phyloP scores from a whole-genome alignment of 2,113 vertebrate species.

The Lagopus leucura region DNA sequence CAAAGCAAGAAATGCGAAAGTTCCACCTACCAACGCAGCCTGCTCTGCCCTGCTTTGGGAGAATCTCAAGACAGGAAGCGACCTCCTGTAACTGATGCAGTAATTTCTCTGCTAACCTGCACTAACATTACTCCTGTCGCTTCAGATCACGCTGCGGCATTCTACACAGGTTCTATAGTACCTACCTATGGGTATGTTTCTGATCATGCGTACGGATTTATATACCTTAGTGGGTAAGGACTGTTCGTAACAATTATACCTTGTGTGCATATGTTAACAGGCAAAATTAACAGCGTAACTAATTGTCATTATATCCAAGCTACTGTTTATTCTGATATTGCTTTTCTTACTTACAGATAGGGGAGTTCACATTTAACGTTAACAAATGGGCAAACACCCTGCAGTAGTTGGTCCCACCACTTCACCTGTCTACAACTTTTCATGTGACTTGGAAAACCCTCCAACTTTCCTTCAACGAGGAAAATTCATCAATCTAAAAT shows the following conservation, averaged over 20 bases:
- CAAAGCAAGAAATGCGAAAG: conserved; percentile 53
- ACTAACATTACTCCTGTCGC: background rate
- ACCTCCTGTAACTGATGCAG: background rate
- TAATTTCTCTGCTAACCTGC: conserved; percentile 26
- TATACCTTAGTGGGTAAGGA: background rate
- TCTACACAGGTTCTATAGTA: background rate
- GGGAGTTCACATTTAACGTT: background rate
- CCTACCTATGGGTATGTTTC: background rate
- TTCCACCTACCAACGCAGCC: background rate
- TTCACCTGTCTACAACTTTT: background rate
- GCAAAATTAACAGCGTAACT: background rate
- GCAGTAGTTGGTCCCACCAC: background rate
- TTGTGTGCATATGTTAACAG: background rate
- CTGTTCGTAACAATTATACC: background rate
- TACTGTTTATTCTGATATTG: background rate
- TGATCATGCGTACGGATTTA: background rate
- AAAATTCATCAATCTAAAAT: background rate
- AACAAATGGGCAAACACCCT: background rate
- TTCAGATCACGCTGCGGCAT: background rate
- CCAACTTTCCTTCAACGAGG: background rate
- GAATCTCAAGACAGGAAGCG: conserved; percentile 22
- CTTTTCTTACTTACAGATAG: background rate
- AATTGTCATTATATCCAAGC: background rate
- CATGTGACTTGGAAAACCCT: background rate
- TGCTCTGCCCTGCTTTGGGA: background rate